Evolutionary conservation across 1,140 invertebrate species (phyloP).

Genomic region (Drosophila melanogaster): Release_6_plus_ISO1_MT NT_033777.3:21951501-21952000

Average conservation of each 20-base stretch:
- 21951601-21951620: constrained; percentile 55
- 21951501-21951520: constrained; percentile 34
- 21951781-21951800: constrained; percentile 53
- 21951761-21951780: constrained; percentile 69
- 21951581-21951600: constrained; percentile 45
- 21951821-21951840: constrained; percentile 60
- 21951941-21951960: neutral
- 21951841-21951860: constrained; percentile 42
- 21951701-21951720: constrained; percentile 53
- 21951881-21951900: constrained; percentile 20
- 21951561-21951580: constrained; percentile 82
- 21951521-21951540: constrained; percentile 82
- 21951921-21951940: constrained; percentile 5
- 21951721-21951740: constrained; percentile 55
- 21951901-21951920: constrained; percentile 19
- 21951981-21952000: neutral
- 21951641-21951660: constrained; percentile 16
- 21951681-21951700: constrained; percentile 55
- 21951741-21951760: constrained; percentile 47
- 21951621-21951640: constrained; percentile 52
- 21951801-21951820: constrained; percentile 35
- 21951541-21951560: constrained; percentile 84
- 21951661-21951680: constrained; percentile 57
- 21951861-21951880: neutral
- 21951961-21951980: no score